These are phyloP conservation scores for Asteroscopus sphinx DNA, from an alignment of 2,888 invertebrate species.

Conservation along the genomic window DNA sequence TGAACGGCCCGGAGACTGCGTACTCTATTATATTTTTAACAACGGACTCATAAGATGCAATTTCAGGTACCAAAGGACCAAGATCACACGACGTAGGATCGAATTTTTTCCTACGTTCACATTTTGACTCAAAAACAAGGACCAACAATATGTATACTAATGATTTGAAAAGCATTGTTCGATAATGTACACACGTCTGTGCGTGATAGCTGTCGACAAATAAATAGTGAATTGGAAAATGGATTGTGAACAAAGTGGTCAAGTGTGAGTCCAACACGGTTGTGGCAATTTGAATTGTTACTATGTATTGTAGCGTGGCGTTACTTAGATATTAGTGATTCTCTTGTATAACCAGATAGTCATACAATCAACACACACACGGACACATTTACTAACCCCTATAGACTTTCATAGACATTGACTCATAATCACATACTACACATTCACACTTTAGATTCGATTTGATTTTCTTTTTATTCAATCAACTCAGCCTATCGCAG, in stretches of 20 bases:
- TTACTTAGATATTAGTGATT: conserved; percentile 4
- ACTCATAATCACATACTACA: no score
- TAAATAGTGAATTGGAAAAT: conserved; percentile 22
- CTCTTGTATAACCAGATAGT: no score
- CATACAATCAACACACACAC: no score
- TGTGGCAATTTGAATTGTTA: conserved; percentile 15
- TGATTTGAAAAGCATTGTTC: conserved; percentile 29
- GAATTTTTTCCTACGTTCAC: conserved; percentile 12
- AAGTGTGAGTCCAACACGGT: conserved; percentile 11
- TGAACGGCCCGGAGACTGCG: conserved; percentile 83
- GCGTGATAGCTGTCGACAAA: conserved; percentile 18
- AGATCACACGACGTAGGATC: conserved; percentile 64
- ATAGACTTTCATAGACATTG: no score
- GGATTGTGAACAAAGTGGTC: conserved; percentile 13
- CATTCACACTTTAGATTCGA: no score
- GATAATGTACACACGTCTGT: conserved; percentile 21
- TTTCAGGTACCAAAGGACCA: conserved; percentile 85
- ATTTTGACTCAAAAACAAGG: conserved; percentile 27
- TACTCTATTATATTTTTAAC: conserved; percentile 88
- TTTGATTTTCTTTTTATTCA: no score
- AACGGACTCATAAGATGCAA: conserved; percentile 87
- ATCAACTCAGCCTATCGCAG: no score
- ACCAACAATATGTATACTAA: conserved; percentile 5
- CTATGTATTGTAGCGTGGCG: background rate
- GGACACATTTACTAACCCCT: no score